A percentile compares a stretch with the other conserved stretches of the same genome.
Evolutionary conservation across 2,113 vertebrate species (phyloP).

Genomic region (Girardinichthys multiradiatus): DNA sequence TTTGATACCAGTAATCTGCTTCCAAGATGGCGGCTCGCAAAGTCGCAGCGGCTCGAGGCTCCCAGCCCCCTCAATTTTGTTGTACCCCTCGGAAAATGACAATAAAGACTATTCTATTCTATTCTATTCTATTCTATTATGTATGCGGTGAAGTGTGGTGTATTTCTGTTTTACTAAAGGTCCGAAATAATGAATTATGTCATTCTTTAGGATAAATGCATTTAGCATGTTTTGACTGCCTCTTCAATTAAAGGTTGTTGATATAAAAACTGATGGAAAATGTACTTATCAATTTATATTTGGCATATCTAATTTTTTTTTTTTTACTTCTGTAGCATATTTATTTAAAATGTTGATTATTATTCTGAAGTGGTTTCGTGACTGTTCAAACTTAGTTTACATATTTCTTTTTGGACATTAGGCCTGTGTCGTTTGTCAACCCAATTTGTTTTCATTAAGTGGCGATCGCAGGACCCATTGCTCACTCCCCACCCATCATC

Average conservation of each 20-base stretch:
- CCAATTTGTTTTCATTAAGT: conserved; percentile 76
- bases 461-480: conserved; percentile 62
- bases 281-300: not conserved
- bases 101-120: no score
- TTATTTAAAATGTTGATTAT: not conserved
- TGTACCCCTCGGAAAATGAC: no score
- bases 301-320: not conserved
- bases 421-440: conserved; percentile 65
- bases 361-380: conserved; percentile 18
- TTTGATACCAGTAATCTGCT: no score
- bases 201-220: conserved; percentile 26
- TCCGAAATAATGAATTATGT: conserved; percentile 40
- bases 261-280: conserved; percentile 8
- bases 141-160: no score
- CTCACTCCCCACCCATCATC: conserved; percentile 58
- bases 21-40: no score
- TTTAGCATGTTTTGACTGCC: conserved; percentile 11
- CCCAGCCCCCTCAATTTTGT: no score
- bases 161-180: conserved; percentile 27
- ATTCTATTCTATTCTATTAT: no score
- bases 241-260: conserved; percentile 17
- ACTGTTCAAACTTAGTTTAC: conserved; percentile 26
- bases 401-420: conserved; percentile 55
- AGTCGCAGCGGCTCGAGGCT: no score
- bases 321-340: not conserved